phyloP scores from a whole-genome alignment of 2,797 vertebrate genomes.

The Adrianichthys oophorus region DNA sequence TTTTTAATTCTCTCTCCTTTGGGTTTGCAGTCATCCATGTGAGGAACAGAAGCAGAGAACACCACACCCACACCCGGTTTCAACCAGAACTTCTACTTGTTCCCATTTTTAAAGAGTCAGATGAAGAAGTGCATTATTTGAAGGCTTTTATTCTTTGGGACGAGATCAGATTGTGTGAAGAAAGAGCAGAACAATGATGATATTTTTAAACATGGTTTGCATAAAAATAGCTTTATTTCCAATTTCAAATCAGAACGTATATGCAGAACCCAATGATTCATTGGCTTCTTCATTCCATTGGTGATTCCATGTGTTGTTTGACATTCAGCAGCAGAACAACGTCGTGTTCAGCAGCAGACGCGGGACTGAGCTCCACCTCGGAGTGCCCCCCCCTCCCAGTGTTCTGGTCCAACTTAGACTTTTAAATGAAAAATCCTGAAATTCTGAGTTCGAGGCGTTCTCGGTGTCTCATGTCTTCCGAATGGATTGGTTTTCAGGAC shows the following conservation, averaged over 20 bases:
- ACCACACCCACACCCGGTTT: no score
- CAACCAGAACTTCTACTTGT: no score
- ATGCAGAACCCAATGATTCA: constrained; percentile 77
- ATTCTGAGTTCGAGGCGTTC: no score
- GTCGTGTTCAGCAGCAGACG: constrained; percentile 50
- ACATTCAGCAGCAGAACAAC: constrained; percentile 78
- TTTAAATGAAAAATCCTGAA: no score
- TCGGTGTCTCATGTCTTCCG: no score
- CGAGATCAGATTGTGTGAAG: no score
- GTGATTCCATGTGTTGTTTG: constrained; percentile 72
- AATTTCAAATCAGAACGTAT: constrained; percentile 73
- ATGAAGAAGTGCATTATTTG: no score
- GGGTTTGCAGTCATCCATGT: no score
- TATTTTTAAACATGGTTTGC: constrained; percentile 64
- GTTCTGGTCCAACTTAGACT: not conserved
- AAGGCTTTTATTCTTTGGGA: no score
- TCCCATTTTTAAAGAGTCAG: no score
- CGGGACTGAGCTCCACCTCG: not conserved
- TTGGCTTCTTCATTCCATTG: constrained; percentile 64
- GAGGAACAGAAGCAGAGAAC: no score
- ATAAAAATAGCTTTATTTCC: constrained; percentile 84
- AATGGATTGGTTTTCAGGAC: not conserved
- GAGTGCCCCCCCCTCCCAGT: not conserved
- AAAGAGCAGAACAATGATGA: not conserved
- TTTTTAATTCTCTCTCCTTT: no score